phyloP scores from a whole-genome alignment of 1,140 invertebrate species.

The Habropoda laboriosa region DNA sequence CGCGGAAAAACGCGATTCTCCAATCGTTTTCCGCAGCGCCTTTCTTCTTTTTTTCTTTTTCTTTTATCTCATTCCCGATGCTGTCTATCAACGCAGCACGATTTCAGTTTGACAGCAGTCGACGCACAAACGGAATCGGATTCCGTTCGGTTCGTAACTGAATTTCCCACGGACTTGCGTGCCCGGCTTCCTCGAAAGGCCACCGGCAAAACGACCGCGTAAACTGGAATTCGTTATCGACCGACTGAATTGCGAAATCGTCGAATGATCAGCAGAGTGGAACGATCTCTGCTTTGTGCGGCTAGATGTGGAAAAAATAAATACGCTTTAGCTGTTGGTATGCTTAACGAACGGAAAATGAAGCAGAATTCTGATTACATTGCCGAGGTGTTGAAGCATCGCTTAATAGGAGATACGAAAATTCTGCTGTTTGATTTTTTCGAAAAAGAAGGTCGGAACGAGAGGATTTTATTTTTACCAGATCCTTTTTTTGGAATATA shows the following conservation, averaged over 20 bases:
- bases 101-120: conserved; percentile 14
- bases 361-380: too few relatives aligned
- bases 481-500: too few relatives aligned
- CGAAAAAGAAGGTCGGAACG: too few relatives aligned
- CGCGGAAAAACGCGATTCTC: background rate
- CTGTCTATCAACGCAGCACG: background rate
- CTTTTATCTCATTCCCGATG: background rate
- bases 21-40: too few relatives aligned
- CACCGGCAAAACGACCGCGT: background rate
- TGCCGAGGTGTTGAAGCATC: too few relatives aligned
- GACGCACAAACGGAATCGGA: conserved; percentile 7
- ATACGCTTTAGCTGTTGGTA: too few relatives aligned
- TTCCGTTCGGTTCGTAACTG: background rate
- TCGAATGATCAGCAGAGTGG: background rate
- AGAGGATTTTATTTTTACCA: too few relatives aligned
- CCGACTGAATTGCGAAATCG: background rate
- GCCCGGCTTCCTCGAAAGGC: background rate
- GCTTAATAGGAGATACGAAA: too few relatives aligned
- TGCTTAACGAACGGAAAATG: too few relatives aligned
- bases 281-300: background rate
- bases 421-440: too few relatives aligned
- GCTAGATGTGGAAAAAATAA: background rate
- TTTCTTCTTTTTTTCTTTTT: background rate
- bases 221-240: background rate
- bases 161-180: conserved; percentile 1